A percentile compares a stretch with the other conserved stretches of the same genome.
These are phyloP conservation scores for Patella pellucida DNA, from an alignment of 2,888 invertebrate genomes.

Conservation along the genomic window DNA sequence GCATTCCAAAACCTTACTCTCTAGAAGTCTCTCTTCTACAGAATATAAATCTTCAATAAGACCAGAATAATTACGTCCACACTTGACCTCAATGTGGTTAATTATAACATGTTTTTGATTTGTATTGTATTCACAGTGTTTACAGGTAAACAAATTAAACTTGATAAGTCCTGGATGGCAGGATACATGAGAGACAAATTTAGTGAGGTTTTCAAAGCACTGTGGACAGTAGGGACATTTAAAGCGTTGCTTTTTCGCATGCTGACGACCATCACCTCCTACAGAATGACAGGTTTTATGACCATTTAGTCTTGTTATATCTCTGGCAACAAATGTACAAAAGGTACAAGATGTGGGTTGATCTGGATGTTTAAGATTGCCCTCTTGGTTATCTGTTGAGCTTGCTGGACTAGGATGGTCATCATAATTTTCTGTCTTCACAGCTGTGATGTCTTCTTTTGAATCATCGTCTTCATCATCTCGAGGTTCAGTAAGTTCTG, in stretches of 20 bases:
- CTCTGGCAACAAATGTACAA: constrained; percentile 42
- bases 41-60: constrained; percentile 31
- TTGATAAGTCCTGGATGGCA: constrained; percentile 44
- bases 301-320: constrained; percentile 33
- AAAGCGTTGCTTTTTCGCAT: constrained; percentile 38
- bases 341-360: constrained; percentile 24
- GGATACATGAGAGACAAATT: constrained; percentile 39
- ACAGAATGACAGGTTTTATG: constrained; percentile 34
- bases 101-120: constrained; percentile 40
- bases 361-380: constrained; percentile 8
- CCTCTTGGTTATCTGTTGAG: neutral
- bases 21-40: constrained; percentile 33
- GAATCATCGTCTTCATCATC: constrained; percentile 3
- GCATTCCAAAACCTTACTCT: constrained; percentile 38
- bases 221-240: constrained; percentile 44
- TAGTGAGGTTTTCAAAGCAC: constrained; percentile 38
- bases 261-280: constrained; percentile 28
- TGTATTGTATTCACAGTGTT: constrained; percentile 40
- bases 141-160: constrained; percentile 37
- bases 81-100: constrained; percentile 33
- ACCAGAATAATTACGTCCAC: constrained; percentile 24
- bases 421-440: neutral
- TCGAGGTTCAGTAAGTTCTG: neutral
- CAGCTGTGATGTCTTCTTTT: neutral
- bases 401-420: neutral